A percentile compares a stretch with the other conserved stretches of the same genome.
These are phyloP conservation scores for Lingula anatina DNA, from an alignment of 2,888 invertebrate species.

Conservation along the genomic window DNA sequence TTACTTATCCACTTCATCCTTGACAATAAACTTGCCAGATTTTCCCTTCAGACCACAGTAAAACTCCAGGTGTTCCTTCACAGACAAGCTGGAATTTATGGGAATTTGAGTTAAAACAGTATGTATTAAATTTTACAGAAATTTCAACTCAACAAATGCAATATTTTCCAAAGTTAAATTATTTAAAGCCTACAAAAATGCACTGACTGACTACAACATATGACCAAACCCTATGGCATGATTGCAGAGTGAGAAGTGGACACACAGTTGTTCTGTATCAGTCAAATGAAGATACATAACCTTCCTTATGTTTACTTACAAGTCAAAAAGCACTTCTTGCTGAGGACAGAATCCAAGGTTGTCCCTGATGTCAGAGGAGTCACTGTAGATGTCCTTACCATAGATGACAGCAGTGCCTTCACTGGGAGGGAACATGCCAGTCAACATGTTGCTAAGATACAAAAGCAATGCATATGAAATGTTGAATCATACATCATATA, in stretches of 20 bases:
- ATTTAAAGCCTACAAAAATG: neutral
- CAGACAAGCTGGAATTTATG: constrained; percentile 51
- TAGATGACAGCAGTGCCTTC: constrained; percentile 28
- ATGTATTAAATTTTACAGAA: no score
- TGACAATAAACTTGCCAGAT: constrained; percentile 10
- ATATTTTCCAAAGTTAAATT: neutral
- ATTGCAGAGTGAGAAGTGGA: neutral
- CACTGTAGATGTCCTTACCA: constrained; percentile 19
- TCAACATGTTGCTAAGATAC: constrained; percentile 48
- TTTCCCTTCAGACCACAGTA: constrained; percentile 47
- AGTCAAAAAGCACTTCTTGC: constrained; percentile 51
- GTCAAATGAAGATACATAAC: no score
- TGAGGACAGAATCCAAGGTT: constrained; percentile 53
- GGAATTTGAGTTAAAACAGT: no score
- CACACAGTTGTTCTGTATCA: no score
- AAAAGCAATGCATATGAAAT: no score
- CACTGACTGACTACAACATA: neutral
- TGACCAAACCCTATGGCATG: no score
- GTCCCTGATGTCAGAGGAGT: constrained; percentile 23
- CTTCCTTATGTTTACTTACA: no score
- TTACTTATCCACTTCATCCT: constrained; percentile 32
- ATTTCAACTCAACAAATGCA: neutral
- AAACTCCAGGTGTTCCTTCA: constrained; percentile 52
- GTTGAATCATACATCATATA: no score
- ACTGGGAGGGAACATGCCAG: constrained; percentile 35